Conservation (phyloP, 2,797 vertebrate genomes). For the Sylvia borin region DNA sequence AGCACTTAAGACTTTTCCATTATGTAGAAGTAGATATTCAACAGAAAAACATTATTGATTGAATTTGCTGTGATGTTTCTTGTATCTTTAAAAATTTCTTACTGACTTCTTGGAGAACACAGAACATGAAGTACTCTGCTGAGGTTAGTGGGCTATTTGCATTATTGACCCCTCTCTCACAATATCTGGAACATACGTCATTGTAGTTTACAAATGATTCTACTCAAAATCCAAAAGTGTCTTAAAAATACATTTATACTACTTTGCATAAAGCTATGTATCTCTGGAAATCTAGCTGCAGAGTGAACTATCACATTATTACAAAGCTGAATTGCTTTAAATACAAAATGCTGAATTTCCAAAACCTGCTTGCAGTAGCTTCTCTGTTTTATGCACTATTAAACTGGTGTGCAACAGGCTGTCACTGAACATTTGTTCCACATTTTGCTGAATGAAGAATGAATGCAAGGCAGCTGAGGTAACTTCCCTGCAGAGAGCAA, state of each 20-base stretch:
- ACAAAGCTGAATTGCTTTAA: slow-evolving; percentile 47
- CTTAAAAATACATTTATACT: neutral
- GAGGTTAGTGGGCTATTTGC: neutral
- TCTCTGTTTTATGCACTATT: slow-evolving; percentile 39
- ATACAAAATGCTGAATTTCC: slow-evolving; percentile 56
- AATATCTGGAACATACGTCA: neutral
- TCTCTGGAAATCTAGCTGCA: neutral
- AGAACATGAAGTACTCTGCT: neutral
- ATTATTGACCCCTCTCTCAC: neutral
- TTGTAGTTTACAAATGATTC: neutral
- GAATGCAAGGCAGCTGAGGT: neutral
- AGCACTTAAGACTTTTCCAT: neutral
- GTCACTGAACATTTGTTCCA: slow-evolving; percentile 36
- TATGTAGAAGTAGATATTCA: neutral
- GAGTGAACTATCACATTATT: slow-evolving; percentile 4
- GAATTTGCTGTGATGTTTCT: neutral
- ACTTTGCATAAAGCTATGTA: neutral
- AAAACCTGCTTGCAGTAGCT: slow-evolving; percentile 3
- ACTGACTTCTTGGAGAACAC: neutral
- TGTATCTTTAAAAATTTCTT: neutral
- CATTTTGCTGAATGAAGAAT: slow-evolving; percentile 40
- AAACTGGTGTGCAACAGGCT: slow-evolving; percentile 40
- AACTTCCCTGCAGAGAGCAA: slow-evolving; percentile 24
- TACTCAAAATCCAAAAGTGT: neutral
- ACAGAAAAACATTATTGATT: neutral